phyloP scores from a whole-genome alignment of 2,113 vertebrate species.

The Limnothrissa miodon region DNA sequence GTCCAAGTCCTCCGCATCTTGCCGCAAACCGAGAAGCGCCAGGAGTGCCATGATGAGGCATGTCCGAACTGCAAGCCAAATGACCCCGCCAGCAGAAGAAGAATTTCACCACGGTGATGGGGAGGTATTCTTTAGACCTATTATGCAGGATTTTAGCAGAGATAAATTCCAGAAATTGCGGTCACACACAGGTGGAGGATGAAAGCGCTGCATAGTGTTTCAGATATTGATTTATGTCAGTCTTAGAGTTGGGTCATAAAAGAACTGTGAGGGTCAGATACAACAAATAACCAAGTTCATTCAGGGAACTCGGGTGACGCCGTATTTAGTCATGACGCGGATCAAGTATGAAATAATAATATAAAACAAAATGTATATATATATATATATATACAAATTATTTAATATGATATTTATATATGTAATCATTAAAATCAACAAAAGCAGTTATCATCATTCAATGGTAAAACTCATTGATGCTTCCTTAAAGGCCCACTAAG shows the following conservation, averaged over 20 bases:
- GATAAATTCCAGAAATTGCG: background rate
- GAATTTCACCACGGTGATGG: background rate
- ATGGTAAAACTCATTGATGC: no score
- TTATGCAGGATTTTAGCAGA: background rate
- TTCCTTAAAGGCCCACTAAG: no score
- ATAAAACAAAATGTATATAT: no score
- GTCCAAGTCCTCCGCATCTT: constrained; percentile 4
- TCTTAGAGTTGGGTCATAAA: background rate
- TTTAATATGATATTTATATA: no score
- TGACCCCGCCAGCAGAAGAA: background rate
- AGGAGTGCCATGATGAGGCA: background rate
- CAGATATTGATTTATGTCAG: background rate
- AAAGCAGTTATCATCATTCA: no score
- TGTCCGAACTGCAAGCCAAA: background rate
- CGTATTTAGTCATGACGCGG: no score
- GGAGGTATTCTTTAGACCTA: background rate
- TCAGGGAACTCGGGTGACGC: no score
- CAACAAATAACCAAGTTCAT: no score
- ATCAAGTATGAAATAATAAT: no score
- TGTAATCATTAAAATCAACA: no score
- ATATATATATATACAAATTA: no score
- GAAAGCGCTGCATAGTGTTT: background rate
- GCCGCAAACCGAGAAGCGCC: background rate
- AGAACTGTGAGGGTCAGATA: background rate
- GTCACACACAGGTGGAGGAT: background rate